These are phyloP conservation scores for Orchestia grillus DNA, from an alignment of 1,140 invertebrate species.

Conservation along the genomic window DNA sequence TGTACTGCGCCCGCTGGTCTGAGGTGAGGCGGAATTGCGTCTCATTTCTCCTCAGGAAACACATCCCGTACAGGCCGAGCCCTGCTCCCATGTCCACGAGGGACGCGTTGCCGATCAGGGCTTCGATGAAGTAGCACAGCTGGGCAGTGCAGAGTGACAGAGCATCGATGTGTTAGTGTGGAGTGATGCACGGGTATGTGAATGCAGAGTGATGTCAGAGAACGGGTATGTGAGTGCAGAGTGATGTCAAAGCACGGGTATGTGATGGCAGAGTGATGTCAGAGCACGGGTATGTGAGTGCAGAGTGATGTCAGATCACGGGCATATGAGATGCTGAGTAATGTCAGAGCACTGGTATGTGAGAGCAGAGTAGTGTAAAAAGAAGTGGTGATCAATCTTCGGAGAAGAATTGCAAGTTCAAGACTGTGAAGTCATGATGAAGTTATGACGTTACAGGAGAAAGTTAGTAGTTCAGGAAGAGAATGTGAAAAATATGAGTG, in stretches of 20 bases:
- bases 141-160: not conserved
- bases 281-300: not conserved
- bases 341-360: not conserved
- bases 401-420: not conserved
- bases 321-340: not conserved
- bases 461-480: not conserved
- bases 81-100: slow-evolving; percentile 30
- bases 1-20: not conserved
- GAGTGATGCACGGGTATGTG: not conserved
- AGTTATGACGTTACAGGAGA: not conserved
- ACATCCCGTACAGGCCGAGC: slow-evolving; percentile 12
- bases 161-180: not conserved
- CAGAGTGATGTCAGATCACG: not conserved
- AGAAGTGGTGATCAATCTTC: not conserved
- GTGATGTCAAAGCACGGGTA: not conserved
- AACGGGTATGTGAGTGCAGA: not conserved
- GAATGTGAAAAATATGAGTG: not conserved
- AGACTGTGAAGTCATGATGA: not conserved
- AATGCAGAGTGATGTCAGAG: not conserved
- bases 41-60: not conserved
- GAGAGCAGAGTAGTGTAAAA: not conserved
- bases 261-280: not conserved
- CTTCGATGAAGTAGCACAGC: slow-evolving; percentile 35
- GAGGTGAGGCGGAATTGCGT: not conserved
- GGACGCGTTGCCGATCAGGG: not conserved